Conservation (phyloP, 2,797 vertebrate genomes). For the Toxotes lorentzi region DNA sequence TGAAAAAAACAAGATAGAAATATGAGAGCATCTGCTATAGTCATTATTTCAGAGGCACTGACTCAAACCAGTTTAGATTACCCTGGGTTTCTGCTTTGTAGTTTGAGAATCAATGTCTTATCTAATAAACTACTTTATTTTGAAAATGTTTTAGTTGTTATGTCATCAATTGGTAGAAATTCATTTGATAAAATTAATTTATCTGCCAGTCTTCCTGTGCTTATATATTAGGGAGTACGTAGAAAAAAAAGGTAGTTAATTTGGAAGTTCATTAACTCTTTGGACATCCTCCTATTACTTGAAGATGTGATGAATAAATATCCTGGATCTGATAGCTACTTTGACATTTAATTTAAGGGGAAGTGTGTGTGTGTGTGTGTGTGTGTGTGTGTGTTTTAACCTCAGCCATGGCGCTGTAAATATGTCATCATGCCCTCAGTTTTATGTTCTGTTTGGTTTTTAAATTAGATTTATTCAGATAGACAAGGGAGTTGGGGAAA, state of each 20-base stretch:
- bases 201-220: background rate
- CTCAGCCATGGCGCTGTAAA: background rate
- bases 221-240: background rate
- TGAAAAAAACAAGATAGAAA: background rate
- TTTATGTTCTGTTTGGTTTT: background rate
- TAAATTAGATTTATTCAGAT: background rate
- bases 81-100: too few relatives aligned
- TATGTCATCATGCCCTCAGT: background rate
- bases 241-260: background rate
- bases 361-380: background rate
- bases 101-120: background rate
- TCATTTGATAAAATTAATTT: background rate
- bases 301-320: conserved; percentile 3
- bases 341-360: background rate
- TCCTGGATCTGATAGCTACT: background rate
- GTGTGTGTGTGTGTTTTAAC: background rate
- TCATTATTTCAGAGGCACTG: background rate
- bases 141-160: background rate
- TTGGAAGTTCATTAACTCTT: background rate
- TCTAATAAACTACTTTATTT: background rate
- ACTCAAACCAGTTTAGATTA: background rate
- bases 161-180: background rate
- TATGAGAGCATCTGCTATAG: background rate
- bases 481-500: background rate
- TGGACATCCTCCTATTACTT: background rate